A percentile compares a stretch with the other conserved stretches of the same genome.
These are phyloP conservation scores for Brachymystax lenok DNA, from an alignment of 2,797 vertebrate species.

Conservation along the genomic window DNA sequence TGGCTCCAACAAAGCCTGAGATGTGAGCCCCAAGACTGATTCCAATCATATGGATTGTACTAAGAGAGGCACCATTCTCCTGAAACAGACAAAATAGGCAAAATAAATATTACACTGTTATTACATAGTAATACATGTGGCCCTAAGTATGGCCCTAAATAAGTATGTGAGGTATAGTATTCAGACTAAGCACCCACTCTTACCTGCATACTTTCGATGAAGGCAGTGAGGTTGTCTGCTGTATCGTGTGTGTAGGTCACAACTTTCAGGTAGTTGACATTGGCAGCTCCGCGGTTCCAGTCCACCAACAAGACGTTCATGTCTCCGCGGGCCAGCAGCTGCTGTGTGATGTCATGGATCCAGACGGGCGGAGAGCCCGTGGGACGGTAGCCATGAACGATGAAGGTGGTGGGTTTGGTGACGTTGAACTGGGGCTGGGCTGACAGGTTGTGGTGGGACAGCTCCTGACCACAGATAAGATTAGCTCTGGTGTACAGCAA, in stretches of 20 bases:
- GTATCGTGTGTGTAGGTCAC: constrained; percentile 79
- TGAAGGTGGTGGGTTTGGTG: constrained; percentile 78
- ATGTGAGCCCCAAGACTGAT: constrained; percentile 94
- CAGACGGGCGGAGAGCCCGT: constrained; percentile 83
- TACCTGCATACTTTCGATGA: constrained; percentile 85
- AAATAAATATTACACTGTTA: neutral
- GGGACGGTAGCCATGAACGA: constrained; percentile 90
- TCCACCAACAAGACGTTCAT: constrained; percentile 88
- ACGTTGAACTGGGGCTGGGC: constrained; percentile 65
- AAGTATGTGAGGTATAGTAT: neutral
- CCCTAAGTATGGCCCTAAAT: neutral
- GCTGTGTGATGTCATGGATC: constrained; percentile 64
- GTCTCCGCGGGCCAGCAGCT: constrained; percentile 73
- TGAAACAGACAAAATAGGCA: constrained; percentile 49
- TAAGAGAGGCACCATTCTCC: constrained; percentile 76
- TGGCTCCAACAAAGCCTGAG: constrained; percentile 88
- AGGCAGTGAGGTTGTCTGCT: constrained; percentile 75
- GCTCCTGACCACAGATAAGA: constrained; percentile 69
- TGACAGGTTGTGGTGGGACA: constrained; percentile 71
- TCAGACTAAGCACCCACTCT: neutral
- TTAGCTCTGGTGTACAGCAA: constrained; percentile 82
- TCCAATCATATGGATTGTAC: constrained; percentile 86
- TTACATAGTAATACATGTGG: neutral
- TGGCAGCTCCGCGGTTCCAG: constrained; percentile 92
- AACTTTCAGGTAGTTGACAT: constrained; percentile 78